Evolutionary conservation across 2,113 vertebrate genomes (phyloP).

Genomic region (Ictalurus furcatus): DNA sequence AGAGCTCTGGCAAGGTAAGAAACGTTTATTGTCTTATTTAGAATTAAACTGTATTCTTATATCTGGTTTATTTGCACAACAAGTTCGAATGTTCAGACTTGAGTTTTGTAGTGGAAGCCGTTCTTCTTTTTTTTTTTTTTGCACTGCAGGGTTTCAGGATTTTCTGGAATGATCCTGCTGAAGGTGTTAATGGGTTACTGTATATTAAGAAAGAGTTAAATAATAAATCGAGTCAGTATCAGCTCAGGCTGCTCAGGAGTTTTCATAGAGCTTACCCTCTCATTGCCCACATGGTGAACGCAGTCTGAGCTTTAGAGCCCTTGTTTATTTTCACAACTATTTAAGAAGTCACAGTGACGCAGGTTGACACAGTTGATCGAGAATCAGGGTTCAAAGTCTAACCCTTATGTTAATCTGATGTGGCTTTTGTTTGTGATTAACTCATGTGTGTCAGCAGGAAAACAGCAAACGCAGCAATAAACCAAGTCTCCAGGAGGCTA

Average conservation of each 20-base stretch:
- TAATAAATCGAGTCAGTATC: neutral
- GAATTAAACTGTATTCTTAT: neutral
- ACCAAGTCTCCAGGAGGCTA: slow-evolving; percentile 53
- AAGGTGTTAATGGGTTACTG: neutral
- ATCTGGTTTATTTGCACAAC: neutral
- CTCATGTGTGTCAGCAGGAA: slow-evolving; percentile 43
- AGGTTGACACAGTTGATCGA: neutral
- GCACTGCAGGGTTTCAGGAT: neutral
- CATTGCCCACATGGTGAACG: neutral
- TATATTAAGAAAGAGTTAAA: neutral
- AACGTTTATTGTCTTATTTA: neutral
- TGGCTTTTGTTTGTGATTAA: neutral
- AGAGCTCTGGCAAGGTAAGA: slow-evolving; percentile 52
- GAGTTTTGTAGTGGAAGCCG: neutral
- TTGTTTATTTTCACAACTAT: neutral
- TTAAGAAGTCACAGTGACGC: neutral
- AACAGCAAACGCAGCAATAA: slow-evolving; percentile 45
- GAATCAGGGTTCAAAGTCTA: neutral
- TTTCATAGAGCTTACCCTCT: neutral
- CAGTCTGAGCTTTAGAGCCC: neutral
- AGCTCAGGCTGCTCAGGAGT: neutral
- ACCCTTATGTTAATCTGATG: neutral
- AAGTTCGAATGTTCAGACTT: neutral
- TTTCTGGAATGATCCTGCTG: neutral
- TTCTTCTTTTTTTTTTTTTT: neutral